These are phyloP conservation scores for Picathartes gymnocephalus DNA, from an alignment of 2,113 vertebrate species.

Conservation along the genomic window DNA sequence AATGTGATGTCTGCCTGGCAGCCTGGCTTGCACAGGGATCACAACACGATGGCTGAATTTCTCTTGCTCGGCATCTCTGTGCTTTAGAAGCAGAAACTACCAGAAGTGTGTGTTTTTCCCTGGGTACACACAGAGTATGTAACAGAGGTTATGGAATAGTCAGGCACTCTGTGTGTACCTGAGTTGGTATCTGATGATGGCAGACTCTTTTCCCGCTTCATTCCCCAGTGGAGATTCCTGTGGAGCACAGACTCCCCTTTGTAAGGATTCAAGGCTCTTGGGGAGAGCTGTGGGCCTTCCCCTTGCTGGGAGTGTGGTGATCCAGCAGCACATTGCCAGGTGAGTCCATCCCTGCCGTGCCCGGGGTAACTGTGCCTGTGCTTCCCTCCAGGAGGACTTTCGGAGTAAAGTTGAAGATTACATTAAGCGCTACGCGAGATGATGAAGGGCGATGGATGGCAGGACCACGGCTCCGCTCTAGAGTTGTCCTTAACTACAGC, in stretches of 20 bases:
- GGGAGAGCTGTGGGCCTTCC: accelerated
- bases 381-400: conserved; percentile 83
- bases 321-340: accelerated
- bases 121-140: no score
- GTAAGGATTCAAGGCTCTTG: accelerated
- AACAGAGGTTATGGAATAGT: neutral
- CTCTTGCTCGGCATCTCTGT: accelerated
- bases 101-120: neutral
- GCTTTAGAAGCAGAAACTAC: neutral
- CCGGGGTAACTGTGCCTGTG: neutral
- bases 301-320: neutral
- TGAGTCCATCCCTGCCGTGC: neutral
- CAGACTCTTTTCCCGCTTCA: neutral
- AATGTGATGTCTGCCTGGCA: neutral
- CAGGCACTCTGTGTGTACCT: no score
- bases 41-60: neutral
- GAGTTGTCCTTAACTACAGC: conserved; percentile 38
- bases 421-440: conserved; percentile 93
- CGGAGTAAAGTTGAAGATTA: conserved; percentile 93
- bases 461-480: conserved; percentile 32
- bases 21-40: neutral
- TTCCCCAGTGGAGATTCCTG: neutral
- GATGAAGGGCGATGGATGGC: conserved; percentile 72
- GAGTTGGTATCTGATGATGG: accelerated
- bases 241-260: accelerated